Evolutionary conservation across 2,888 invertebrate species (phyloP).

Genomic region (Ephialtes manifestator): DNA sequence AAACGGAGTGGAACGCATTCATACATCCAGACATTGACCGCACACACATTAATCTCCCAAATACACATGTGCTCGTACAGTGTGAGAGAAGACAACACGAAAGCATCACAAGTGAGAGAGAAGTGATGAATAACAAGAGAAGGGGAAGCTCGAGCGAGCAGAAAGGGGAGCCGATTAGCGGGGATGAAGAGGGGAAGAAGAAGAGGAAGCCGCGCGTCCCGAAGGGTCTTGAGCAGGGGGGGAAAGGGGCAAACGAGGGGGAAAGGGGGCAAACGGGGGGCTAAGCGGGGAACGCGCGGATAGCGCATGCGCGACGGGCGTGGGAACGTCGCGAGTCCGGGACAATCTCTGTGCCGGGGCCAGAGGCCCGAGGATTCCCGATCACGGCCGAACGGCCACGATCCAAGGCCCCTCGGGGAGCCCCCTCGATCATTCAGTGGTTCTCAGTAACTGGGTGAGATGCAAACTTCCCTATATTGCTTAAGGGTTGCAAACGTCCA

Average conservation of each 20-base stretch:
- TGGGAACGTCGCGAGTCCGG: conserved; percentile 83
- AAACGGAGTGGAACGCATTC: conserved; percentile 60
- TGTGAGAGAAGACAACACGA: conserved; percentile 35
- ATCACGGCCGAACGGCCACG: conserved; percentile 76
- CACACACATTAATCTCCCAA: conserved; percentile 44
- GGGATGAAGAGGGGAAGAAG: conserved; percentile 58
- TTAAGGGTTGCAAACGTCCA: neutral
- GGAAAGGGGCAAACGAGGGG: conserved; percentile 46
- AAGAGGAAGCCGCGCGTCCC: conserved; percentile 61
- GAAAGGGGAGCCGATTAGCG: conserved; percentile 62
- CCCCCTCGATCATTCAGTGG: conserved; percentile 74
- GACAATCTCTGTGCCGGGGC: conserved; percentile 74
- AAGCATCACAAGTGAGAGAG: conserved; percentile 59
- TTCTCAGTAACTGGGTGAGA: conserved; percentile 78
- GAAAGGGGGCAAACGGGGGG: conserved; percentile 49
- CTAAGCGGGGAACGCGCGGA: conserved; percentile 58
- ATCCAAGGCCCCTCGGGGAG: conserved; percentile 75
- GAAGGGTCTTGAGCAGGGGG: conserved; percentile 28
- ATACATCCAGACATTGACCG: conserved; percentile 23
- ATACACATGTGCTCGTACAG: conserved; percentile 28
- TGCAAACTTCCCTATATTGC: neutral
- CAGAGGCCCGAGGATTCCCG: conserved; percentile 77
- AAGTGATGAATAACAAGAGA: conserved; percentile 63
- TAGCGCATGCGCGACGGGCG: conserved; percentile 83
- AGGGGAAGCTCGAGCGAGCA: conserved; percentile 45